Percentiles rank a stretch among this genome's conserved stretches.
Conservation (phyloP, 1,140 invertebrate genomes). For the Formica selysi region DNA sequence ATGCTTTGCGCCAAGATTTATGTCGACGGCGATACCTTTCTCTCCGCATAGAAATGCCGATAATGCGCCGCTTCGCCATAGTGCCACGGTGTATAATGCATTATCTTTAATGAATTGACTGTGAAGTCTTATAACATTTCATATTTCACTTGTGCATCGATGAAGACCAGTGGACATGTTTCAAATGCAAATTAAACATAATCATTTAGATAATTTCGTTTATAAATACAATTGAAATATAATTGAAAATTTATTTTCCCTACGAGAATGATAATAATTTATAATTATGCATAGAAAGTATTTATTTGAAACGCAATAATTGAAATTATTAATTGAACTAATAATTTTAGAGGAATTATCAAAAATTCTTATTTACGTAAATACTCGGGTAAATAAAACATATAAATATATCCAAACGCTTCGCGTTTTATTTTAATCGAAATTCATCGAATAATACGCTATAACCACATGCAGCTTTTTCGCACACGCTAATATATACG, state of each 20-base stretch:
- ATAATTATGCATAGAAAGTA: too few relatives aligned
- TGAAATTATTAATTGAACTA: too few relatives aligned
- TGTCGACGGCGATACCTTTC: constrained; percentile 70
- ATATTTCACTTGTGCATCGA: constrained; percentile 63
- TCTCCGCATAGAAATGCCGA: constrained; percentile 68
- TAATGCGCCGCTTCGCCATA: constrained; percentile 57
- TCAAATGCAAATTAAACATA: too few relatives aligned
- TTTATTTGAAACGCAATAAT: too few relatives aligned
- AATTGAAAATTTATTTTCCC: too few relatives aligned
- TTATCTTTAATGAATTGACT: constrained; percentile 69
- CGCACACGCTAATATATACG: constrained; percentile 15
- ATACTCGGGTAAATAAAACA: constrained; percentile 2
- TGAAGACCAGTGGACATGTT: not conserved
- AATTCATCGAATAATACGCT: not conserved
- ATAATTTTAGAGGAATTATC: too few relatives aligned
- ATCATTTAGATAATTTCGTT: too few relatives aligned
- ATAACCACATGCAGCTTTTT: constrained; percentile 2
- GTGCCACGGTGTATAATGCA: constrained; percentile 26
- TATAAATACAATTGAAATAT: too few relatives aligned
- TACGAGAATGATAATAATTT: too few relatives aligned
- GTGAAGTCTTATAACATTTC: constrained; percentile 49
- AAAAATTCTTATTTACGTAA: too few relatives aligned
- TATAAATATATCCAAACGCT: not conserved
- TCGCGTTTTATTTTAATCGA: not conserved
- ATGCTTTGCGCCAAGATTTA: constrained; percentile 67